These are phyloP conservation scores for Montipora sp. DNA, from an alignment of 64 coral and sea anemone species.

Conservation along the genomic window DNA sequence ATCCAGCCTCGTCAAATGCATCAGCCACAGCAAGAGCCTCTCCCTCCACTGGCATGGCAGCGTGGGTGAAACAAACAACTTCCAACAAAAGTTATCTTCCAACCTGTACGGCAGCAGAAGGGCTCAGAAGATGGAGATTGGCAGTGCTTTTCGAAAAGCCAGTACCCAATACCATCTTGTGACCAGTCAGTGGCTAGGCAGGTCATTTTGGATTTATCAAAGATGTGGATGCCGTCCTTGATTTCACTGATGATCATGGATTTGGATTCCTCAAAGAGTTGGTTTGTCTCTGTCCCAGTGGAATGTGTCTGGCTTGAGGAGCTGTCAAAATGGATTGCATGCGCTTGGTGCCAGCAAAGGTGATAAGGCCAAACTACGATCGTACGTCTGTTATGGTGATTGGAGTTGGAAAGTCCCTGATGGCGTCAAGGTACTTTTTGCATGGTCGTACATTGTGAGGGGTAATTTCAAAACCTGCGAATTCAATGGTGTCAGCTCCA, in stretches of 20 bases:
- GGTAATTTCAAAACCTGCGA: constrained; percentile 41
- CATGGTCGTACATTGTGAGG: constrained; percentile 23
- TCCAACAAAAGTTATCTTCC: too few species aligned
- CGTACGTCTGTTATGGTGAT: constrained; percentile 53
- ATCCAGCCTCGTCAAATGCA: constrained; percentile 30
- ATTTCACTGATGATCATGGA: constrained; percentile 48
- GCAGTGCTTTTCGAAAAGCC: too few species aligned
- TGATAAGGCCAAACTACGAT: constrained; percentile 48
- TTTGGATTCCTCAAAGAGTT: constrained; percentile 60
- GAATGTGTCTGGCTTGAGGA: constrained; percentile 19
- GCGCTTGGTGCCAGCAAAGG: constrained; percentile 42
- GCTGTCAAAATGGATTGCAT: constrained; percentile 54
- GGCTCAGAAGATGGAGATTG: too few species aligned
- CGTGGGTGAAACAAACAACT: constrained; percentile 43
- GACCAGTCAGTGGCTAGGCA: too few species aligned
- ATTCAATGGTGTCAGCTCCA: constrained; percentile 4
- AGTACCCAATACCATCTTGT: too few species aligned
- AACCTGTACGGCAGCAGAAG: too few species aligned
- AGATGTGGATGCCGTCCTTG: constrained; percentile 52
- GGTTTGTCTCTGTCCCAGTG: constrained; percentile 31
- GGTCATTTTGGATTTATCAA: constrained; percentile 47
- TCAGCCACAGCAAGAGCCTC: constrained; percentile 60
- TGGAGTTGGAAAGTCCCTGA: constrained; percentile 35
- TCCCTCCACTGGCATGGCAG: constrained; percentile 47
- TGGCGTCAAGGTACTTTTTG: constrained; percentile 47